A percentile compares a stretch with the other conserved stretches of the same genome.
phyloP scores from a whole-genome alignment of 2,888 invertebrate genomes.

The Hirtodrosophila alboralis region DNA sequence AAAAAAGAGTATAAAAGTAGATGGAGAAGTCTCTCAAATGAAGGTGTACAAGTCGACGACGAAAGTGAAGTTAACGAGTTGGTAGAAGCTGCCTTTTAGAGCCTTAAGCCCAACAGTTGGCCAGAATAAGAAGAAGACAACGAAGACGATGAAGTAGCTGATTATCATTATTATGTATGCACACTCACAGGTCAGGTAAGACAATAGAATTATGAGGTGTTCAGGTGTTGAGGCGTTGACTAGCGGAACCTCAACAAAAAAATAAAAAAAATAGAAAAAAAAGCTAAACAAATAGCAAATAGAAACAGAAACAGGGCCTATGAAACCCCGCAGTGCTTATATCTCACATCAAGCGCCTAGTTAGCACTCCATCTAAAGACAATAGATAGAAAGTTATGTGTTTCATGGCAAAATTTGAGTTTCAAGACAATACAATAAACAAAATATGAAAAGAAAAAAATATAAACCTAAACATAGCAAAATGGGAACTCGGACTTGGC shows the following conservation, averaged over 20 bases:
- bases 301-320: conserved; percentile 36
- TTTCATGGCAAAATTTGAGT: conserved; percentile 45
- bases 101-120: conserved; percentile 29
- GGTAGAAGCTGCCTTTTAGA: conserved; percentile 40
- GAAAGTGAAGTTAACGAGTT: conserved; percentile 74
- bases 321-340: conserved; percentile 16
- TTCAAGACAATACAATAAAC: conserved; percentile 29
- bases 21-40: conserved; percentile 37
- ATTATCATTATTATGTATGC: conserved; percentile 73
- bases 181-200: conserved; percentile 48
- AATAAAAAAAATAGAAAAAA: no score
- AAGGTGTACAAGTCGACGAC: conserved; percentile 61
- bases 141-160: conserved; percentile 68
- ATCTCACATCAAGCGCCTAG: conserved; percentile 19
- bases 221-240: conserved; percentile 75
- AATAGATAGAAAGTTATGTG: conserved; percentile 75
- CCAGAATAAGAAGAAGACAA: no score
- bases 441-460: not conserved
- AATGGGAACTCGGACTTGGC: conserved; percentile 28
- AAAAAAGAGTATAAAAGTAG: conserved; percentile 26
- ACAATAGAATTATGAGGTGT: conserved; percentile 80
- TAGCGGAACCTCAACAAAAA: conserved; percentile 68
- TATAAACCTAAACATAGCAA: conserved; percentile 44
- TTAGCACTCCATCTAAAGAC: conserved; percentile 38
- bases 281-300: conserved; percentile 20